phyloP scores from a whole-genome alignment of 1,140 invertebrate species.

The Vanessa atalanta region DNA sequence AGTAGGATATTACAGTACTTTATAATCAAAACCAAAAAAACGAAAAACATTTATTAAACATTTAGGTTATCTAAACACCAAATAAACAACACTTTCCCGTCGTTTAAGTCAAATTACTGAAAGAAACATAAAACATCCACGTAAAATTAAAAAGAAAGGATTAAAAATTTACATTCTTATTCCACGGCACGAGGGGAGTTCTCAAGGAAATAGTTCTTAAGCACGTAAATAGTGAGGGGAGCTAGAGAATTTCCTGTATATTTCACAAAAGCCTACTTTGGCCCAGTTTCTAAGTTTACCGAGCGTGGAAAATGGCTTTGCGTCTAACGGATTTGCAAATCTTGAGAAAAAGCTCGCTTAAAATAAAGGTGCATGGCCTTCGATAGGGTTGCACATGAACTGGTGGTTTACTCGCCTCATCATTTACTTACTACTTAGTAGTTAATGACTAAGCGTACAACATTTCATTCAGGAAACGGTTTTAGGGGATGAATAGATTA shows the following conservation, averaged over 20 bases:
- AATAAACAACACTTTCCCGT: not conserved
- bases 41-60: not conserved
- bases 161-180: constrained; percentile 68
- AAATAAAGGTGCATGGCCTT: constrained; percentile 41
- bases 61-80: not conserved
- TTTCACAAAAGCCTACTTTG: constrained; percentile 75
- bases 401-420: not conserved
- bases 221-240: constrained; percentile 69
- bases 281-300: constrained; percentile 76
- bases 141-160: constrained; percentile 51
- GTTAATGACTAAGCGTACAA: not conserved
- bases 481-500: not conserved
- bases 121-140: constrained; percentile 20
- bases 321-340: constrained; percentile 69
- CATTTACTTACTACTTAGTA: not conserved
- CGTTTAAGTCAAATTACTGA: not conserved
- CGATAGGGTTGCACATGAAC: constrained; percentile 9
- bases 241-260: constrained; percentile 66
- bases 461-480: not conserved
- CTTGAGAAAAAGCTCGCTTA: constrained; percentile 61
- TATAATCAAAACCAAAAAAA: not conserved
- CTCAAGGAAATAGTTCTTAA: constrained; percentile 71
- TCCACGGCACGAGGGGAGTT: constrained; percentile 58
- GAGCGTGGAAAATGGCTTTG: constrained; percentile 74
- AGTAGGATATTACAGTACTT: not conserved